These are phyloP conservation scores for Acinonyx jubatus DNA, from an alignment of 2,113 vertebrate genomes.

Conservation along the genomic window DNA sequence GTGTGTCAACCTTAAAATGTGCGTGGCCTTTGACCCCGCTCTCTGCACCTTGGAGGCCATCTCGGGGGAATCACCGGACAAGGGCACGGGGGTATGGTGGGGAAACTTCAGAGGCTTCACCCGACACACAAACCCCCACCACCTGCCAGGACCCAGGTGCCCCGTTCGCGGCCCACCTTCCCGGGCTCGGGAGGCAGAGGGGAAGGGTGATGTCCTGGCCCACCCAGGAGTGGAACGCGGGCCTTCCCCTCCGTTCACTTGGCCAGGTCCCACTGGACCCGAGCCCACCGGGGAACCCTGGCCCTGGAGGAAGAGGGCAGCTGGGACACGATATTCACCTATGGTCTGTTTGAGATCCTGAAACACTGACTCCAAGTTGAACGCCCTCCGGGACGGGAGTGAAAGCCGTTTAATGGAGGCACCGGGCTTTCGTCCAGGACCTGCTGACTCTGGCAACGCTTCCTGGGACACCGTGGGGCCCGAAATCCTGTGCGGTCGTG, in stretches of 20 bases:
- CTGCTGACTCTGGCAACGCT: accelerated
- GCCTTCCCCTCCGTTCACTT: accelerated
- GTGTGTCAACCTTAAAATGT: neutral
- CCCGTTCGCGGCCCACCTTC: neutral
- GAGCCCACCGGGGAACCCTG: neutral
- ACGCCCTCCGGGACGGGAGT: accelerated
- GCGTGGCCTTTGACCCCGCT: accelerated
- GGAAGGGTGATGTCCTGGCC: accelerated
- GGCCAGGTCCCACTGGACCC: neutral
- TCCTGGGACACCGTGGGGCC: accelerated
- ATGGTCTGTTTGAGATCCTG: neutral
- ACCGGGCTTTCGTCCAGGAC: accelerated
- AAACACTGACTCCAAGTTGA: accelerated
- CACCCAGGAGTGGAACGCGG: accelerated
- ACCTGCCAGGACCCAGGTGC: neutral
- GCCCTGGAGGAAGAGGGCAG: neutral
- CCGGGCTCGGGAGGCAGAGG: neutral
- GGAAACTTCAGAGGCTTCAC: neutral
- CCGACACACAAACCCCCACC: neutral
- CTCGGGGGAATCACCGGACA: too few relatives aligned
- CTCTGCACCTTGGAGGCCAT: too few relatives aligned
- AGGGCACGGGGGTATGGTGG: neutral
- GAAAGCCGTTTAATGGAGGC: accelerated
- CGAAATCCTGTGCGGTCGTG: neutral
- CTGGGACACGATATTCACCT: accelerated